These are phyloP conservation scores for Acleris literana DNA, from an alignment of 2,888 invertebrate genomes.

Conservation along the genomic window DNA sequence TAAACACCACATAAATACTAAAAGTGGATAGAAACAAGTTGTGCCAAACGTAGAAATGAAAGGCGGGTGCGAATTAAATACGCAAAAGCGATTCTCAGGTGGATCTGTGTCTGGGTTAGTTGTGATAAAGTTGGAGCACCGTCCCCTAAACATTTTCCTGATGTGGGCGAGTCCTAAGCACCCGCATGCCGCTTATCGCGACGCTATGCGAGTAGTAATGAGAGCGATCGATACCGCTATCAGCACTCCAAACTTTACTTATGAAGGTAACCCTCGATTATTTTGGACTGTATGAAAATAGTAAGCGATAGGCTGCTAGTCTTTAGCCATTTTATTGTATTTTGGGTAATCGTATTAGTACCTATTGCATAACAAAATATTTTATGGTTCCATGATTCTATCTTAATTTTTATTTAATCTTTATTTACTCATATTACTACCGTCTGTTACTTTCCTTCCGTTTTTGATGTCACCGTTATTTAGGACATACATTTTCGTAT, in stretches of 20 bases:
- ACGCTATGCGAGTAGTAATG: conserved; percentile 72
- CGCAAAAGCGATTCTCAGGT: conserved; percentile 5
- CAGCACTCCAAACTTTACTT: conserved; percentile 76
- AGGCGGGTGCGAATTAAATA: neutral
- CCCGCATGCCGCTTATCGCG: conserved; percentile 72
- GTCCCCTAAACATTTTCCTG: conserved; percentile 34
- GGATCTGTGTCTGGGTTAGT: conserved; percentile 4
- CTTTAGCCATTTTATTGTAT: neutral
- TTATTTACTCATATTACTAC: no score
- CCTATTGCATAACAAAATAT: no score
- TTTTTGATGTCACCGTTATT: no score
- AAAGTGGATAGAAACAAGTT: neutral
- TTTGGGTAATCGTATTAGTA: no score
- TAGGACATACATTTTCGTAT: no score
- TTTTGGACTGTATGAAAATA: conserved; percentile 34
- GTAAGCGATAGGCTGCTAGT: neutral
- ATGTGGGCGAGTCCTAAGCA: conserved; percentile 54
- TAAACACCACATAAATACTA: conserved; percentile 12
- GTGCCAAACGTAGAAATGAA: no score
- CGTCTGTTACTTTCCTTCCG: no score
- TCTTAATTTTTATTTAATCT: no score
- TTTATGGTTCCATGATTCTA: no score
- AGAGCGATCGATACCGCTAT: conserved; percentile 64
- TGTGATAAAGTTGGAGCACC: conserved; percentile 26
- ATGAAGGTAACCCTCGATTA: conserved; percentile 48